A percentile compares a stretch with the other conserved stretches of the same genome.
These are phyloP conservation scores for Myotis planiceps DNA, from an alignment of 2,797 vertebrate species.

Conservation along the genomic window DNA sequence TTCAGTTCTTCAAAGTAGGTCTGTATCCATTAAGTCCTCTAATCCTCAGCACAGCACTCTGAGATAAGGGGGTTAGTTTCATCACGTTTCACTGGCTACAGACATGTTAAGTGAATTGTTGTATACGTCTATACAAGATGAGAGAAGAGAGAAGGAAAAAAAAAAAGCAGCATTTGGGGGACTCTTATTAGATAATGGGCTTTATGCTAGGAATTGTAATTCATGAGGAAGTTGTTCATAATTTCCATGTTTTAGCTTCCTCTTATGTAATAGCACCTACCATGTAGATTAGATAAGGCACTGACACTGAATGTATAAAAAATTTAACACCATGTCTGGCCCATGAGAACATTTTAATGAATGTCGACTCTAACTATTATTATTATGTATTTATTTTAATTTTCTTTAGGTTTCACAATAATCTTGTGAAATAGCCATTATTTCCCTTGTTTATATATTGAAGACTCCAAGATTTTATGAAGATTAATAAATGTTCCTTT, in stretches of 20 bases:
- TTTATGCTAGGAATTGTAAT: background rate
- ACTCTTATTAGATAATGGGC: background rate
- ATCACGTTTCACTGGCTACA: background rate
- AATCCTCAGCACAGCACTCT: background rate
- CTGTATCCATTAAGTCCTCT: background rate
- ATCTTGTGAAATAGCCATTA: background rate
- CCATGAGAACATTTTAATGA: background rate
- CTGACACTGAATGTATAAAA: background rate
- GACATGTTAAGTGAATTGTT: background rate
- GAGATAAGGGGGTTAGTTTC: background rate
- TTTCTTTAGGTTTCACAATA: background rate
- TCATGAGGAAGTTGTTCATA: background rate
- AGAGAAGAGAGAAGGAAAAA: background rate
- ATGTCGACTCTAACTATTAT: background rate
- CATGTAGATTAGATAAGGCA: background rate
- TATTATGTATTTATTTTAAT: background rate
- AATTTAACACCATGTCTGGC: background rate
- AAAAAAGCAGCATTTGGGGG: background rate
- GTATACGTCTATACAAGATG: background rate
- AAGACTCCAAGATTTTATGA: background rate
- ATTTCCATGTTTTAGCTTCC: background rate
- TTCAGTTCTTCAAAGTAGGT: background rate
- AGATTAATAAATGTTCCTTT: constrained; percentile 17
- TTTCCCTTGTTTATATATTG: background rate
- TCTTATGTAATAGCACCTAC: background rate